Evolutionary conservation across 2,797 vertebrate species (phyloP).

Genomic region (Sebastes nivosus): DNA sequence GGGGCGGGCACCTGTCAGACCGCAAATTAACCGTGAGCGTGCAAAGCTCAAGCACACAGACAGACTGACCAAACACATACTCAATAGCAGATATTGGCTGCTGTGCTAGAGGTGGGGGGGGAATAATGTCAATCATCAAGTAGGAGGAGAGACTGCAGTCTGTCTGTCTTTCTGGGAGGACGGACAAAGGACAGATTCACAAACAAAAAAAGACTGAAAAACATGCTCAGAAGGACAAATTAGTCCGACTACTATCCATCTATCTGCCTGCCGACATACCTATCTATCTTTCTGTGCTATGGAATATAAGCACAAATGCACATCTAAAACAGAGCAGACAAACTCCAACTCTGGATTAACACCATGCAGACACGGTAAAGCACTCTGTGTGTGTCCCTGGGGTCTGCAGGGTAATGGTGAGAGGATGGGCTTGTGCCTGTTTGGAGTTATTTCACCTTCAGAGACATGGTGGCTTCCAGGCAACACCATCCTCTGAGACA

Average conservation of each 20-base stretch:
- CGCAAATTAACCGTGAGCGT: conserved; percentile 40
- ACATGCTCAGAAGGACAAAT: background rate
- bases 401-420: conserved; percentile 64
- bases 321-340: conserved; percentile 31
- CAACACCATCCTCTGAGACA: conserved; percentile 65
- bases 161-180: background rate
- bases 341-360: conserved; percentile 60
- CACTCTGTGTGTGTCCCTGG: conserved; percentile 68
- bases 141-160: conserved; percentile 1
- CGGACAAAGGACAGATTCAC: background rate
- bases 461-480: conserved; percentile 73
- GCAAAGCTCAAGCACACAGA: background rate
- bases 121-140: conserved; percentile 28
- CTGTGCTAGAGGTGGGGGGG: conserved; percentile 1
- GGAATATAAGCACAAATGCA: conserved; percentile 13
- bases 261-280: background rate
- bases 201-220: background rate
- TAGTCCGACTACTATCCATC: background rate
- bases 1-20: conserved; percentile 47
- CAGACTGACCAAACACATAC: background rate
- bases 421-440: conserved; percentile 70
- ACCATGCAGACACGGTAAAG: conserved; percentile 72
- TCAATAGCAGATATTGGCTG: conserved; percentile 4
- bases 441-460: conserved; percentile 73
- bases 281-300: background rate